Percentiles rank a stretch among this genome's conserved stretches.
phyloP scores from a whole-genome alignment of 2,113 vertebrate genomes.

The Suricata suricatta region DNA sequence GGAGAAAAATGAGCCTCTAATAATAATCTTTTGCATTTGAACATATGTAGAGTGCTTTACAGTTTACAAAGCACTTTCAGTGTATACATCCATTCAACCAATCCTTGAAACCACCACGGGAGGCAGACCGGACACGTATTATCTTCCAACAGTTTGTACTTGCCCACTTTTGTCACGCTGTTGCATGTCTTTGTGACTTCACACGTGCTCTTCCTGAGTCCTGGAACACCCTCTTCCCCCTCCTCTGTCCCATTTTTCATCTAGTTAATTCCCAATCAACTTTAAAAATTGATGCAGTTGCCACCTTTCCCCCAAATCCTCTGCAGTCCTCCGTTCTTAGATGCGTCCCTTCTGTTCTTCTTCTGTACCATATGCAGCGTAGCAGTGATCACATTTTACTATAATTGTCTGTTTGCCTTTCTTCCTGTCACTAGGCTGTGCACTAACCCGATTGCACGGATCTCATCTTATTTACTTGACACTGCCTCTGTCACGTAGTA shows the following conservation, averaged over 20 bases:
- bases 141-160: conserved; percentile 16
- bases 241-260: conserved; percentile 9
- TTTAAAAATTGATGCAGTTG: background rate
- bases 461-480: background rate
- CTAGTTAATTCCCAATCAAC: conserved; percentile 42
- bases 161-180: background rate
- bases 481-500: background rate
- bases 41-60: conserved; percentile 36
- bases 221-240: background rate
- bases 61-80: conserved; percentile 65
- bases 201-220: conserved; percentile 28
- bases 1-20: conserved; percentile 61
- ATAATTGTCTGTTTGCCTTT: background rate
- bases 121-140: conserved; percentile 31
- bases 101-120: conserved; percentile 47
- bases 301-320: conserved; percentile 19
- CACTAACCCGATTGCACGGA: background rate
- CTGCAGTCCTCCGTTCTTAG: background rate
- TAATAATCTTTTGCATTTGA: conserved; percentile 69
- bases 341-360: background rate
- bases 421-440: background rate
- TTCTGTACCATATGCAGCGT: background rate
- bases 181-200: conserved; percentile 38
- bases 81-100: conserved; percentile 36
- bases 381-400: background rate